Evolutionary conservation across 1,140 invertebrate genomes (phyloP).

Genomic region (Reticulitermes speratus): DNA sequence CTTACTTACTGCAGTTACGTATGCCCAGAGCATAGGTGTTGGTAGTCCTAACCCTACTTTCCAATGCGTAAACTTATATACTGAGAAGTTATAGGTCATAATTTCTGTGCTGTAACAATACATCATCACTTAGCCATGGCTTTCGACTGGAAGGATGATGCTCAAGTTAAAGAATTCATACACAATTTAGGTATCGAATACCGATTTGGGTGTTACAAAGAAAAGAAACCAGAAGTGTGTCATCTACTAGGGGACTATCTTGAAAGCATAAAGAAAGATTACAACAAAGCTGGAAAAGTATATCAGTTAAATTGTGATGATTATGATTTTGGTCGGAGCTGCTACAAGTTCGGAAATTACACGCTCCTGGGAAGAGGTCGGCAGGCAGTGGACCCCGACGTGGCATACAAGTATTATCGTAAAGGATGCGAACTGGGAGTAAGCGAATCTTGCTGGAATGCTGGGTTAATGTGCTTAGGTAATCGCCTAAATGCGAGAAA

Average conservation of each 20-base stretch:
- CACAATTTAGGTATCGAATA: conserved; percentile 91
- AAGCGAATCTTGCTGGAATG: conserved; percentile 68
- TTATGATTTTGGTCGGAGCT: conserved; percentile 76
- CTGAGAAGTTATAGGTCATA: too few relatives aligned
- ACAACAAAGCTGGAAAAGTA: conserved; percentile 70
- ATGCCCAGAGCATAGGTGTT: too few relatives aligned
- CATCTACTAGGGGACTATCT: conserved; percentile 86
- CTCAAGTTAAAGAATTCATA: conserved; percentile 83
- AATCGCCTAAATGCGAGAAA: conserved; percentile 48
- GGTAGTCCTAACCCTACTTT: too few relatives aligned
- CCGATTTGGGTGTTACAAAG: conserved; percentile 82
- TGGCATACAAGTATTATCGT: conserved; percentile 68
- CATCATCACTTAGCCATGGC: conserved; percentile 48
- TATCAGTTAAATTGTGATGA: conserved; percentile 85
- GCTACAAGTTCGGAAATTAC: conserved; percentile 80
- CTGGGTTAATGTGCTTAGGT: conserved; percentile 66
- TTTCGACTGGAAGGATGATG: conserved; percentile 76
- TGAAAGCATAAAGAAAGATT: conserved; percentile 78
- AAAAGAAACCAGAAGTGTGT: conserved; percentile 84
- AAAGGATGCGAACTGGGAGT: conserved; percentile 75
- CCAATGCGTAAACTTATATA: too few relatives aligned
- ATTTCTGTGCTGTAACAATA: too few relatives aligned
- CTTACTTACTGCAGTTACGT: too few relatives aligned
- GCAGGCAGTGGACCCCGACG: conserved; percentile 39
- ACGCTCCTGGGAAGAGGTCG: conserved; percentile 58